phyloP scores from a whole-genome alignment of 1,140 invertebrate genomes.

The Marisa cornuarietis region DNA sequence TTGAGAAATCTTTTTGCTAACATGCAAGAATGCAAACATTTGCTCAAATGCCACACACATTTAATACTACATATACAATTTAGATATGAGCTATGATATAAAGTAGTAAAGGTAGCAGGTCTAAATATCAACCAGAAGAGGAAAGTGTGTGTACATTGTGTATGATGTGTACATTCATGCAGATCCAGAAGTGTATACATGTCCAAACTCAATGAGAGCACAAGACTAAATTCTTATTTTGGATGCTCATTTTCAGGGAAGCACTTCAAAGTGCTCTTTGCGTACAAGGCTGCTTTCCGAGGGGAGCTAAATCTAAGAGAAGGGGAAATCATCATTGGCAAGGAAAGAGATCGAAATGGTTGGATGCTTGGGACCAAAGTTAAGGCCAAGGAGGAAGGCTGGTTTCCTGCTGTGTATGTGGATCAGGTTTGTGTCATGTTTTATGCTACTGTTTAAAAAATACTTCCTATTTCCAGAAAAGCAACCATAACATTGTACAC shows the following conservation, averaged over 20 bases:
- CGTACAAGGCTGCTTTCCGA: conserved; percentile 42
- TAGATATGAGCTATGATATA: too few relatives aligned
- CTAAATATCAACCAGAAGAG: too few relatives aligned
- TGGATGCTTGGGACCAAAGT: conserved; percentile 55
- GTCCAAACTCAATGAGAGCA: neutral
- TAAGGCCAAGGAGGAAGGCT: conserved; percentile 31
- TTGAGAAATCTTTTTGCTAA: too few relatives aligned
- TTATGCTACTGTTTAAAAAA: too few relatives aligned
- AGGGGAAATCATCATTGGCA: conserved; percentile 49
- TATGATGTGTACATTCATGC: neutral
- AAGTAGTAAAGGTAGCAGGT: too few relatives aligned
- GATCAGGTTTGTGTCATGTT: conserved; percentile 38
- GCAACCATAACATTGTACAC: too few relatives aligned
- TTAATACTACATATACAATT: too few relatives aligned
- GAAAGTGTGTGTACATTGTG: too few relatives aligned
- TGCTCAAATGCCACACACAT: too few relatives aligned
- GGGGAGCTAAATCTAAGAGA: conserved; percentile 46
- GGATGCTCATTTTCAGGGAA: conserved; percentile 15
- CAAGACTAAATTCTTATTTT: neutral
- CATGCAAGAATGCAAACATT: too few relatives aligned
- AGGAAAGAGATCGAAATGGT: conserved; percentile 50
- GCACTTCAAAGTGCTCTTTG: conserved; percentile 38
- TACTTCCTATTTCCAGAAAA: too few relatives aligned
- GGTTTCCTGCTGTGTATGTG: conserved; percentile 48
- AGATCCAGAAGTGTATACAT: neutral